A percentile compares a stretch with the other conserved stretches of the same genome.
Conservation (phyloP, 1,140 invertebrate genomes). For the Orius insidiosus region DNA sequence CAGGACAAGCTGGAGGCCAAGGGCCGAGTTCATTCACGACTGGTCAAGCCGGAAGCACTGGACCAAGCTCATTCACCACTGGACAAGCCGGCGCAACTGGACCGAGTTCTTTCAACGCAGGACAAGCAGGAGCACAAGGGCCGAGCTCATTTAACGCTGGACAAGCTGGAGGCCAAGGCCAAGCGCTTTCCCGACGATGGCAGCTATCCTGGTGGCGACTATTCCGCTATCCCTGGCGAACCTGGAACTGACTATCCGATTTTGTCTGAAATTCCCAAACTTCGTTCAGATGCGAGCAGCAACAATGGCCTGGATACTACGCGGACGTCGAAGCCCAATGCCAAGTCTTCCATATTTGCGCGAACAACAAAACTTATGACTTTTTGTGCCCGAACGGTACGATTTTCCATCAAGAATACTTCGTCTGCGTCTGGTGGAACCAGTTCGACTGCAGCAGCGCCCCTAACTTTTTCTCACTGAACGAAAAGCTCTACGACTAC, state of each 20-base stretch:
- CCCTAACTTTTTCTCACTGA: conserved; percentile 47
- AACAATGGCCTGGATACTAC: conserved; percentile 66
- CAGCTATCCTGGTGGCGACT: conserved; percentile 48
- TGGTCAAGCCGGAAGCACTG: conserved; percentile 19
- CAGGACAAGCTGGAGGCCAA: conserved; percentile 10
- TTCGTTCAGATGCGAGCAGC: conserved; percentile 54
- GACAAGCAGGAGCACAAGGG: conserved; percentile 19
- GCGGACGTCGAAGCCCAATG: conserved; percentile 66
- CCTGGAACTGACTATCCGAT: conserved; percentile 53
- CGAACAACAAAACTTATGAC: conserved; percentile 59
- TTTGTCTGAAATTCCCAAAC: conserved; percentile 51
- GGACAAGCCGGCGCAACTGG: conserved; percentile 18
- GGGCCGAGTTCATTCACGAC: conserved; percentile 18
- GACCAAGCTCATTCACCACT: conserved; percentile 20
- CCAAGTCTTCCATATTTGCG: conserved; percentile 73
- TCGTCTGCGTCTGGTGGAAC: conserved; percentile 82
- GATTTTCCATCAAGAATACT: conserved; percentile 66
- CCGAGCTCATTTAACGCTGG: conserved; percentile 11
- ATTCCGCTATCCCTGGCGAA: conserved; percentile 61
- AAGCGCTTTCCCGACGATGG: conserved; percentile 29
- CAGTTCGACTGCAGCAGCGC: conserved; percentile 66
- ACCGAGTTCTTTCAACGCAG: conserved; percentile 12
- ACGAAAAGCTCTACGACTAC: conserved; percentile 63
- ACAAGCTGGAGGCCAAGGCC: conserved; percentile 14
- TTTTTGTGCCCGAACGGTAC: conserved; percentile 85